phyloP scores from a whole-genome alignment of 30 jellyfish, hydroid and myxozoan genomes.

The Cassiopea andromeda region DNA sequence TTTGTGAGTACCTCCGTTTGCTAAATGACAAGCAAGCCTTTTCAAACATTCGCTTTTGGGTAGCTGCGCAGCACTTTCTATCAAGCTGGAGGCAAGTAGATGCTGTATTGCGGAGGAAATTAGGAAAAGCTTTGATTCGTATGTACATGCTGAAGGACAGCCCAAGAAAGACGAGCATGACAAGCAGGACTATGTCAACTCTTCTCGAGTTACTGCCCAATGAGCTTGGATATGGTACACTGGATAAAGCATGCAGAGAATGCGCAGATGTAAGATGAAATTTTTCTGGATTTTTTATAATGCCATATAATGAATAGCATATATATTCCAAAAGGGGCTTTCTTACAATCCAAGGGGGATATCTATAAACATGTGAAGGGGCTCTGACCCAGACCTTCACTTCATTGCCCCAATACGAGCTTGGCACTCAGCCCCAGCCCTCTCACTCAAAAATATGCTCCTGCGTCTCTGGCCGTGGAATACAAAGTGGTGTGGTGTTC shows the following conservation, averaged over 20 bases:
- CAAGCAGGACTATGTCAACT: conserved; percentile 19
- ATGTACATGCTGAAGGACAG: conserved; percentile 63
- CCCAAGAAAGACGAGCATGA: conserved; percentile 57
- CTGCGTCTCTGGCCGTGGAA: too few relatives aligned
- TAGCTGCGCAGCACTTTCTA: conserved; percentile 76
- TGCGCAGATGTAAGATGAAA: conserved; percentile 63
- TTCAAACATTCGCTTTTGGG: conserved; percentile 85
- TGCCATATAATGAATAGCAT: background rate
- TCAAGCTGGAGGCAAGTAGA: conserved; percentile 50
- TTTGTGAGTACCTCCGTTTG: conserved; percentile 67
- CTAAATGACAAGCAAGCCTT: conserved; percentile 59
- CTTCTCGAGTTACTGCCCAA: conserved; percentile 60
- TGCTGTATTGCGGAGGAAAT: conserved; percentile 64
- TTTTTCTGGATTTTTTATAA: background rate
- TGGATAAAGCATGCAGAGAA: conserved; percentile 70
- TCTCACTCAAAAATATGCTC: too few relatives aligned
- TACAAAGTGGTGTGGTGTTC: too few relatives aligned
- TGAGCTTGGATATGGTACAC: conserved; percentile 63
- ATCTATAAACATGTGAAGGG: too few relatives aligned
- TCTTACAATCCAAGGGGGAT: background rate
- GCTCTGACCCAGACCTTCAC: too few relatives aligned
- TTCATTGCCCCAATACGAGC: too few relatives aligned
- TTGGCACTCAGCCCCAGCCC: too few relatives aligned
- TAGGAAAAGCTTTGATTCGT: conserved; percentile 68
- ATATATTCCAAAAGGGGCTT: background rate